Evolutionary conservation across 2,797 vertebrate species (phyloP).

Genomic region (Alca torda): DNA sequence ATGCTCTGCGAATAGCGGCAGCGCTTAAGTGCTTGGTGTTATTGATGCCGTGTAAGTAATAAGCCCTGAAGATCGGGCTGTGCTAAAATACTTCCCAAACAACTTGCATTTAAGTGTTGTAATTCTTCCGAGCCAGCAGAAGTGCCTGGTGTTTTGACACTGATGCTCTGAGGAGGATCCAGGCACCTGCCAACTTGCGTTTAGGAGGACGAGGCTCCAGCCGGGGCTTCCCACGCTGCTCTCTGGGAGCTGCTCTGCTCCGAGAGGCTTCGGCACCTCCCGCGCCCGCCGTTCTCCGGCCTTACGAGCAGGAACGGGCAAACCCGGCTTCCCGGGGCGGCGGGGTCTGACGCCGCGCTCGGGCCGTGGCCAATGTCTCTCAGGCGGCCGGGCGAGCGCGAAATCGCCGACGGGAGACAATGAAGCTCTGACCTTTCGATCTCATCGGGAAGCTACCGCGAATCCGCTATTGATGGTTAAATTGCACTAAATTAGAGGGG

Average conservation of each 20-base stretch:
- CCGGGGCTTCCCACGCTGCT: background rate
- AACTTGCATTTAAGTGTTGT: background rate
- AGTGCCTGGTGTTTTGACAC: background rate
- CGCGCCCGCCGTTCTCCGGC: fast-evolving
- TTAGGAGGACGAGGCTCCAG: background rate
- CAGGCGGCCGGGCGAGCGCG: background rate
- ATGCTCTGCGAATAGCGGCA: background rate
- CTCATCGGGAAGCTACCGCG: conserved; percentile 20
- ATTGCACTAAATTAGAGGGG: conserved; percentile 62
- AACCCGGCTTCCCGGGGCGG: background rate
- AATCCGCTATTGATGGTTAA: conserved; percentile 46
- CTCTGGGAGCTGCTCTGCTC: background rate
- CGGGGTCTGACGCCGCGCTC: background rate
- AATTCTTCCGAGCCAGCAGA: background rate
- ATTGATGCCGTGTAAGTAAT: background rate
- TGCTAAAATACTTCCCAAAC: background rate
- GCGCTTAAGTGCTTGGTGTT: background rate
- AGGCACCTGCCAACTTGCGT: background rate
- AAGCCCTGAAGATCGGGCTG: background rate
- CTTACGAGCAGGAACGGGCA: background rate
- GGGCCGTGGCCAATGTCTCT: background rate
- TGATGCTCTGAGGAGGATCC: background rate
- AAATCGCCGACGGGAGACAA: background rate
- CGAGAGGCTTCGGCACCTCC: background rate
- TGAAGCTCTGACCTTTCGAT: conserved; percentile 5